Evolutionary conservation across 1,140 invertebrate genomes (phyloP).

Genomic region (Drosophila malerkotliana): DNA sequence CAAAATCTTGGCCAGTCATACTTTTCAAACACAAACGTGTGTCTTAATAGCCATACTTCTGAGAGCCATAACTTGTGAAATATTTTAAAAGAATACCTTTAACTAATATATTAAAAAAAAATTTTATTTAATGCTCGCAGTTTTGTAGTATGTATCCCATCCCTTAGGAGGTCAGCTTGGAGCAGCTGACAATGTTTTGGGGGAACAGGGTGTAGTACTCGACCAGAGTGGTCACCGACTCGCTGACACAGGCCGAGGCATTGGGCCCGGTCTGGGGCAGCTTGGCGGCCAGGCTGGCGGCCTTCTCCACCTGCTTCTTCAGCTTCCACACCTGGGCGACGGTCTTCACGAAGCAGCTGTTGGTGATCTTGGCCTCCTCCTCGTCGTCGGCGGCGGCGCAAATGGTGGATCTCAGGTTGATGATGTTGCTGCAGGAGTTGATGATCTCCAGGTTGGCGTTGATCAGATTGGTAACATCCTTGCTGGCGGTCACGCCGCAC

Average conservation of each 20-base stretch:
- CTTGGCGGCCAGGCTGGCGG: constrained; percentile 40
- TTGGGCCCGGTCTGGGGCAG: constrained; percentile 56
- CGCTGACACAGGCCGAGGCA: constrained; percentile 45
- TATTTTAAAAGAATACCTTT: background rate
- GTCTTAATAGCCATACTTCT: background rate
- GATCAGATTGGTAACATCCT: constrained; percentile 62
- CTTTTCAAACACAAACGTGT: too few species aligned
- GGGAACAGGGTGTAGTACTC: constrained; percentile 64
- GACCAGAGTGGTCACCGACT: constrained; percentile 35
- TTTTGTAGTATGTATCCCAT: background rate
- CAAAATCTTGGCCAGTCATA: too few species aligned
- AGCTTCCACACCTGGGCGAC: constrained; percentile 23
- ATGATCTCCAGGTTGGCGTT: constrained; percentile 55
- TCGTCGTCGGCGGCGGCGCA: constrained; percentile 31
- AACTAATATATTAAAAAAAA: background rate
- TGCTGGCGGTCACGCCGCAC: constrained; percentile 49
- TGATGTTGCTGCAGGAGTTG: constrained; percentile 33
- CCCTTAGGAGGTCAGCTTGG: constrained; percentile 53
- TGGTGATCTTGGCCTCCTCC: constrained; percentile 9
- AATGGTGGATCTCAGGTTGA: constrained; percentile 40
- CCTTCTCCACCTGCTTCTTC: constrained; percentile 29
- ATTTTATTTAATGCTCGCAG: background rate
- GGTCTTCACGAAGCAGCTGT: constrained; percentile 37
- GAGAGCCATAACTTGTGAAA: too few species aligned
- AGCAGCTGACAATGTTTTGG: constrained; percentile 50